Evolutionary conservation across 2,797 vertebrate genomes (phyloP).

Genomic region (Geotrypetes seraphini): DNA sequence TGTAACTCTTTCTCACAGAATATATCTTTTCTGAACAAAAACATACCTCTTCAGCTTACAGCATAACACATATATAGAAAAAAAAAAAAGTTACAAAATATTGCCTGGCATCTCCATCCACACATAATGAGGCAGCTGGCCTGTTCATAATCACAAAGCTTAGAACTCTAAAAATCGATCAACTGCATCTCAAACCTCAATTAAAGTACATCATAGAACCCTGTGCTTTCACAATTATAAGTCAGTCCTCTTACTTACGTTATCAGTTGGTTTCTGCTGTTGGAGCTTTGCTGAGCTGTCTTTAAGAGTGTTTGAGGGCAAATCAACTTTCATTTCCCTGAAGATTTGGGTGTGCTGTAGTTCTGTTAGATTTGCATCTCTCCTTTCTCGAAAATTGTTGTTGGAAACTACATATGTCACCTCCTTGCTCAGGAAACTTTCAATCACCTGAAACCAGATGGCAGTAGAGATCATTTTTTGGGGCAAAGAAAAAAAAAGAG

Average conservation of each 20-base stretch:
- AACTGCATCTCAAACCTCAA: too few species aligned
- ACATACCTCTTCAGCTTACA: too few species aligned
- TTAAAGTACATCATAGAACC: background rate
- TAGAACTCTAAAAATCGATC: too few species aligned
- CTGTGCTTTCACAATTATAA: background rate
- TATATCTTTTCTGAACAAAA: too few species aligned
- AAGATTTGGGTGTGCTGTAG: background rate
- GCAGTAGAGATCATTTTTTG: slow-evolving; percentile 7
- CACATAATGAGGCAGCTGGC: accelerated
- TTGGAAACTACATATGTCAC: slow-evolving; percentile 73
- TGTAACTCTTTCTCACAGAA: too few species aligned
- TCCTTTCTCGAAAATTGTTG: slow-evolving; percentile 34
- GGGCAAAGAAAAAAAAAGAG: background rate
- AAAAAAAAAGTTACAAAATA: background rate
- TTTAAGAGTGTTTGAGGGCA: background rate
- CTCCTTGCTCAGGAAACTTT: slow-evolving; percentile 87
- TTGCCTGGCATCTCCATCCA: background rate
- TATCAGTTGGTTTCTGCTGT: slow-evolving; percentile 14
- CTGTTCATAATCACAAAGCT: too few species aligned
- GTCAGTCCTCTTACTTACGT: slow-evolving; percentile 28
- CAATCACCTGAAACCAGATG: slow-evolving; percentile 46
- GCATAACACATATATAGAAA: too few species aligned
- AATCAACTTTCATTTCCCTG: background rate
- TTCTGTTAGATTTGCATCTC: background rate
- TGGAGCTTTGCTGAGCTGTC: slow-evolving; percentile 3